phyloP scores from a whole-genome alignment of 23 tunicate genomes.

The Diplosoma virens region DNA sequence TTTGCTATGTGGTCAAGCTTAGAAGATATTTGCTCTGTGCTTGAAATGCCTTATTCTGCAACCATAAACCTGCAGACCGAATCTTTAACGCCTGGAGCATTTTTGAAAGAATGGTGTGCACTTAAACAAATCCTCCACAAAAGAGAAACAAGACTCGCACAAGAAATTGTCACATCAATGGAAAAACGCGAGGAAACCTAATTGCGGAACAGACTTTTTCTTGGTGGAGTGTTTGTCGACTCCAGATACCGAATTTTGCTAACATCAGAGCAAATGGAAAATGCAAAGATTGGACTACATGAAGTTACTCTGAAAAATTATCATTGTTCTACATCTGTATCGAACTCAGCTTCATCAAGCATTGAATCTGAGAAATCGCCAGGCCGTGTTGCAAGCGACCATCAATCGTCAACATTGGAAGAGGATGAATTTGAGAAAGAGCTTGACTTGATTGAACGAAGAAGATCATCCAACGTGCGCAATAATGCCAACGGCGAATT shows the following conservation, averaged over 20 bases:
- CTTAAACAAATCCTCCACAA: constrained; percentile 20
- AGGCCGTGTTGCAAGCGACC: neutral
- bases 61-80: constrained; percentile 33
- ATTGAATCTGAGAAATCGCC: neutral
- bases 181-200: constrained; percentile 13
- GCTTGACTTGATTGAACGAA: neutral
- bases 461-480: neutral
- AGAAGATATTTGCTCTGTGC: neutral
- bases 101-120: constrained; percentile 23
- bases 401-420: neutral
- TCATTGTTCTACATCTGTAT: constrained; percentile 4
- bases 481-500: neutral
- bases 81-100: constrained; percentile 16
- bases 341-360: neutral
- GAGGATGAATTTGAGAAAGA: constrained; percentile 12
- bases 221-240: constrained; percentile 22
- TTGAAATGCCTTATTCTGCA: constrained; percentile 15
- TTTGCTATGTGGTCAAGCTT: constrained; percentile 6
- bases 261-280: too few species aligned
- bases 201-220: constrained; percentile 21
- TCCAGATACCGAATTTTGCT: constrained; percentile 26
- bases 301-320: constrained; percentile 5
- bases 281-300: too few species aligned
- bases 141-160: constrained; percentile 34
- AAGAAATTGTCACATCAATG: constrained; percentile 32